A percentile compares a stretch with the other conserved stretches of the same genome.
These are phyloP conservation scores for Catocala nupta DNA, from an alignment of 2,888 invertebrate species.

Conservation along the genomic window DNA sequence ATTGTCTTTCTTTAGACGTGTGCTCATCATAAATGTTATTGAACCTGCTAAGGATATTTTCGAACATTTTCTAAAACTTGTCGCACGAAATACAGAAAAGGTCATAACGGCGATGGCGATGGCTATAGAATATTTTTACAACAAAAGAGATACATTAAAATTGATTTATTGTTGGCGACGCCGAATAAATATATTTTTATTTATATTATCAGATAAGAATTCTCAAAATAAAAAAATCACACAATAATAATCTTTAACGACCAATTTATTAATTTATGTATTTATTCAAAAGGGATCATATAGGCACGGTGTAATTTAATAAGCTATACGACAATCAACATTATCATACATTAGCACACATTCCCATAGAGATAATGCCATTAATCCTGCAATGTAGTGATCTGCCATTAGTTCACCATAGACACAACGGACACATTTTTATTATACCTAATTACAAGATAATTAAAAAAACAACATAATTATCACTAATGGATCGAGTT, in stretches of 20 bases:
- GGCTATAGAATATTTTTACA: no score
- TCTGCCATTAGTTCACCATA: background rate
- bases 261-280: slow-evolving; percentile 34
- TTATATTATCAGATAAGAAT: slow-evolving; percentile 4
- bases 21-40: no score
- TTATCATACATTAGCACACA: slow-evolving; percentile 4
- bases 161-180: background rate
- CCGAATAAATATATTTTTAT: background rate
- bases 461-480: no score
- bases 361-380: background rate
- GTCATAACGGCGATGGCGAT: no score
- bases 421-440: no score
- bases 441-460: no score
- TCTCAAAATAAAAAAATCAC: slow-evolving; percentile 11
- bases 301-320: slow-evolving; percentile 11
- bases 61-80: no score
- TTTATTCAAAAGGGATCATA: slow-evolving; percentile 25
- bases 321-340: slow-evolving; percentile 7
- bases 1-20: no score
- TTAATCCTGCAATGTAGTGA: background rate
- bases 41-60: no score
- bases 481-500: no score
- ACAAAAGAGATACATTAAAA: no score
- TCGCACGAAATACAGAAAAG: no score
- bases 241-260: slow-evolving; percentile 6